Evolutionary conservation across 2,888 invertebrate species (phyloP).

Genomic region (Rapana venosa): DNA sequence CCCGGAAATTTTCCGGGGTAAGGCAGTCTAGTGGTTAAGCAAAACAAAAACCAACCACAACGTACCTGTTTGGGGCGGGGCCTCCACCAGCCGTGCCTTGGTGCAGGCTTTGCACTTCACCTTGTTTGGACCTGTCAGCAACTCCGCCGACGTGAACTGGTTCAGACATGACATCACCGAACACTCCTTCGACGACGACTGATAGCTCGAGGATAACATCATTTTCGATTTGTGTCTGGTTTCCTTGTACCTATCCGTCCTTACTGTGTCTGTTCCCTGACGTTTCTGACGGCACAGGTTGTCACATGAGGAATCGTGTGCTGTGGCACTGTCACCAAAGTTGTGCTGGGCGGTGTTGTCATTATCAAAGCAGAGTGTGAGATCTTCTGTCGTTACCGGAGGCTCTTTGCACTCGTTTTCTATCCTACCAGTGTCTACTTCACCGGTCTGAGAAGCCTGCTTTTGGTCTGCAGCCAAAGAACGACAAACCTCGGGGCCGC

Average conservation of each 20-base stretch:
- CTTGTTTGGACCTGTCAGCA: slow-evolving; percentile 94
- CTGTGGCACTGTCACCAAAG: neutral
- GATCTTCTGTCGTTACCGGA: neutral
- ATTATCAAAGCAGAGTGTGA: neutral
- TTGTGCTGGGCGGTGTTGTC: neutral
- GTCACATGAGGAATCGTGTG: neutral
- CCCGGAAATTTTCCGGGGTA: too few relatives aligned
- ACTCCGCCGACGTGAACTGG: slow-evolving; percentile 93
- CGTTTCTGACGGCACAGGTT: neutral
- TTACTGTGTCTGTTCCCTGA: neutral
- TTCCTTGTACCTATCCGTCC: slow-evolving; percentile 30
- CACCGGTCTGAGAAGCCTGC: neutral
- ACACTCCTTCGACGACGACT: slow-evolving; percentile 80
- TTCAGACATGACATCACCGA: slow-evolving; percentile 90
- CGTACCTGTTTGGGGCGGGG: slow-evolving; percentile 46
- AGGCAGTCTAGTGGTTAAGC: neutral
- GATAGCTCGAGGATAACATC: slow-evolving; percentile 80
- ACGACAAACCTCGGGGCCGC: neutral
- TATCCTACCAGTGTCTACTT: neutral
- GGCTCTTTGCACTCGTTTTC: neutral
- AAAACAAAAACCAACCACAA: neutral
- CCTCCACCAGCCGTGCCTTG: slow-evolving; percentile 56
- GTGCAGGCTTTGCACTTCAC: slow-evolving; percentile 96
- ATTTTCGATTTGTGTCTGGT: slow-evolving; percentile 52
- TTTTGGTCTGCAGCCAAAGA: neutral